Base-by-base conservation (phyloP, 1,140 invertebrate species). In the Chironomus tepperi region DNA sequence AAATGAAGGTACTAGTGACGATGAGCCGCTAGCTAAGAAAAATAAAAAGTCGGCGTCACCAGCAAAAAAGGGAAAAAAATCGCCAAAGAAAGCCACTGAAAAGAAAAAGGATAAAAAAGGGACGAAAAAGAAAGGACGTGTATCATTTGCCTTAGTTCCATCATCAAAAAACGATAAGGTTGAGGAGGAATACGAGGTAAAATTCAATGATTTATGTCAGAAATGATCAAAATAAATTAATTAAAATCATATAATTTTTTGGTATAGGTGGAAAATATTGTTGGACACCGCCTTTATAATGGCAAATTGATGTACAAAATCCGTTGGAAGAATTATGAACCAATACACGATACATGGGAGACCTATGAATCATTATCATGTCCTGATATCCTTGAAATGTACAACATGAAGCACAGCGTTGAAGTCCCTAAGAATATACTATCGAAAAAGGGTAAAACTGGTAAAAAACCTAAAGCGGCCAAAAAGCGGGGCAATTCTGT, bases 341-440 rank as follows among this genome's bases (percentile, higher is more conserved):
- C 87, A 43, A 85, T 87, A 73, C 85, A 85, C 76, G 91, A 93
- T 78, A 90, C 90, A 0, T 93, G 91, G 90, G 90, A 93, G 79
- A 86, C 89, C 1, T 88, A 91, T 79, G 86, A 88, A 70, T 90
- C 91, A 75, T 79, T 93, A 0, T 87, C 87, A 72, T 91, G 89
- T 78, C 81, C 85, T 2, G 84, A 88, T 9, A 70, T 70, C 7
- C 65, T 70, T 9, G 65, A 70, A 70, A 18, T 18, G 7, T 70
- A 70, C 16, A 70, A 70, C 12, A 3, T 70, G 3, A 70, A 70
- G 65, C 65, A 70, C 18, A 70, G 18, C 9, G 16, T 70, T 16
- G 18, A n/a, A 10, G 10, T 70, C 0, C 65, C 65, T 18, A 70
- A 70, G 18, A 9, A 1, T 1, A 18, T 7, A 2, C 7, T 70